These are phyloP conservation scores for Dolichotis patagonum DNA, from an alignment of 2,113 vertebrate genomes.

Conservation along the genomic window DNA sequence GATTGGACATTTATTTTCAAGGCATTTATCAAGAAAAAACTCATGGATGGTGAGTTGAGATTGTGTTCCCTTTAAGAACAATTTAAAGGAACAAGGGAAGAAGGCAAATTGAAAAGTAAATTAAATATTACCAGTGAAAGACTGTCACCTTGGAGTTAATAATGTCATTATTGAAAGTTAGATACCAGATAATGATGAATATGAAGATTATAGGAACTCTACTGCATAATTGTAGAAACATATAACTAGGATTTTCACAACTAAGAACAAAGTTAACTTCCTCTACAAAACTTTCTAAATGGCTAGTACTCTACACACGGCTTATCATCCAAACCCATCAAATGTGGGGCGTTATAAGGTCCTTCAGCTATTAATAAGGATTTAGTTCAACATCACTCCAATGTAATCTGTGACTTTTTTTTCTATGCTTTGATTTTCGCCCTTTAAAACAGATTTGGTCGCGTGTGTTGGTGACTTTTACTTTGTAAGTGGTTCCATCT, in stretches of 20 bases:
- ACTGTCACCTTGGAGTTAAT: conserved; percentile 73
- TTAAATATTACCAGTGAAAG: conserved; percentile 70
- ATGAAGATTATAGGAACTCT: conserved; percentile 11
- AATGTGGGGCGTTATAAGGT: not conserved
- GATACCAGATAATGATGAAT: conserved; percentile 69
- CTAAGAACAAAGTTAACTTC: not conserved
- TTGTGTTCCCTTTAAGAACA: conserved; percentile 33
- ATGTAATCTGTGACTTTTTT: not conserved
- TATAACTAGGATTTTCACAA: not conserved
- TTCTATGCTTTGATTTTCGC: not conserved
- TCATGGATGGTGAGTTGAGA: not conserved
- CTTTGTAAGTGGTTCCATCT: not conserved
- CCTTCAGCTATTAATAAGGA: not conserved
- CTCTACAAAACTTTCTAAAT: not conserved
- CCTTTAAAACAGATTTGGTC: not conserved
- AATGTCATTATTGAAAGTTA: conserved; percentile 71
- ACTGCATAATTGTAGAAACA: conserved; percentile 24
- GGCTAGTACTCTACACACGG: not conserved
- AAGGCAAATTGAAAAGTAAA: conserved; percentile 72
- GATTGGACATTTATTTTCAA: conserved; percentile 13
- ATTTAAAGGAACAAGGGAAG: conserved; percentile 51
- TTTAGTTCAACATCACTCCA: not conserved
- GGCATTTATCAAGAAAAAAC: conserved; percentile 26
- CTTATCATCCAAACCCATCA: not conserved
- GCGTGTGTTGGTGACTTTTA: not conserved